These are phyloP conservation scores for Lepetodrilus schrolli DNA, from an alignment of 2,888 invertebrate genomes.

Conservation along the genomic window DNA sequence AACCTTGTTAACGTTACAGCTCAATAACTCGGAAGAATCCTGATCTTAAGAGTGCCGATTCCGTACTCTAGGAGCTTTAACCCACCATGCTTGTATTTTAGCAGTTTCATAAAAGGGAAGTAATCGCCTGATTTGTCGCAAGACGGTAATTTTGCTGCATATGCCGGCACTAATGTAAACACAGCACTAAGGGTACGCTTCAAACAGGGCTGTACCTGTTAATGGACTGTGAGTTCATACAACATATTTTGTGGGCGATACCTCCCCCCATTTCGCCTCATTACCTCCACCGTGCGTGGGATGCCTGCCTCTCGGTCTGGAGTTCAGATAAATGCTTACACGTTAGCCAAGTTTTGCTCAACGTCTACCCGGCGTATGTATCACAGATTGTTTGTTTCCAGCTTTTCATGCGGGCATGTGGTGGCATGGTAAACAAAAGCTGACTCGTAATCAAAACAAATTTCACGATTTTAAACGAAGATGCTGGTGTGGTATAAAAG, in stretches of 20 bases:
- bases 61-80: too few species aligned
- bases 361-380: too few species aligned
- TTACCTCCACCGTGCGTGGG: background rate
- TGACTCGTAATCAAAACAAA: too few species aligned
- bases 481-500: too few species aligned
- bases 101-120: background rate
- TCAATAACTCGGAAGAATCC: background rate
- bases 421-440: too few species aligned
- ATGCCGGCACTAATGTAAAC: constrained; percentile 14
- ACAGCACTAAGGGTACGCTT: background rate
- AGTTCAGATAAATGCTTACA: background rate
- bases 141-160: background rate
- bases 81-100: background rate
- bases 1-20: background rate
- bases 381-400: too few species aligned
- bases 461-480: too few species aligned
- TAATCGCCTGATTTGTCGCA: background rate
- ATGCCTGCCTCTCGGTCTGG: background rate
- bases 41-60: too few species aligned
- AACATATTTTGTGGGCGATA: background rate
- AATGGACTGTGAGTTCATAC: constrained; percentile 4
- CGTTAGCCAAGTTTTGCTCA: background rate
- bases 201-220: background rate
- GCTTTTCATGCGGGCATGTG: too few species aligned
- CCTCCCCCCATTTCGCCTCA: background rate